Evolutionary conservation across 2,888 invertebrate species (phyloP).

Genomic region (Dolomedes plantarius): DNA sequence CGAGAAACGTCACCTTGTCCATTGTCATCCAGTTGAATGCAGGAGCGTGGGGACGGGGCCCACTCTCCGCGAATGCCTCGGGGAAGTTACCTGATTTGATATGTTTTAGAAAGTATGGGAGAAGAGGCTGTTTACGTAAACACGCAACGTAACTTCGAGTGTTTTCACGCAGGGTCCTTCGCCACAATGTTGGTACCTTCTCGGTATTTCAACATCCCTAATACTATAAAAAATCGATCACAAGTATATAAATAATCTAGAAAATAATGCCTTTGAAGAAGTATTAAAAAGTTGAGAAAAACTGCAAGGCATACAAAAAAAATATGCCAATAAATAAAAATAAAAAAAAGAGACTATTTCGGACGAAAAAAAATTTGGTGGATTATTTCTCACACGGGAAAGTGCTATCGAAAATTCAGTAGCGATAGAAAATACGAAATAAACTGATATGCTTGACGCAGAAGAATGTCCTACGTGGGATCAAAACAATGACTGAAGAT

Average conservation of each 20-base stretch:
- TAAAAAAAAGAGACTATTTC: neutral
- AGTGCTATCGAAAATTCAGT: neutral
- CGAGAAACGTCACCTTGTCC: conserved; percentile 63
- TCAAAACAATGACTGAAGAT: neutral
- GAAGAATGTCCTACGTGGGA: conserved; percentile 9
- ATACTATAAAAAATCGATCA: neutral
- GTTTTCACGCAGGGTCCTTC: neutral
- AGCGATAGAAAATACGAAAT: neutral
- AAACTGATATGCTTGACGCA: conserved; percentile 21
- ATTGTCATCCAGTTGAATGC: conserved; percentile 52
- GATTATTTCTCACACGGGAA: neutral
- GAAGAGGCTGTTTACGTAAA: neutral
- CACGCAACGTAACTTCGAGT: too few species aligned
- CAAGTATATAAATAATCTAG: conserved; percentile 33
- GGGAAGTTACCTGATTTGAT: conserved; percentile 5
- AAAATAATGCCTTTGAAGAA: conserved; percentile 52
- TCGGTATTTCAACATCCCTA: neutral
- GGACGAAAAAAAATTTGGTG: neutral
- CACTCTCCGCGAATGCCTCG: neutral
- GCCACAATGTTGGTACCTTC: neutral
- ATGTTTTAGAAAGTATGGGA: neutral
- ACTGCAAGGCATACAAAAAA: neutral
- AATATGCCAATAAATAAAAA: conserved; percentile 14
- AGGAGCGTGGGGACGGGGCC: conserved; percentile 28
- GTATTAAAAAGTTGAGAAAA: neutral